Base-by-base conservation (phyloP, 2,888 invertebrate genomes). In the Tridacna gigas region DNA sequence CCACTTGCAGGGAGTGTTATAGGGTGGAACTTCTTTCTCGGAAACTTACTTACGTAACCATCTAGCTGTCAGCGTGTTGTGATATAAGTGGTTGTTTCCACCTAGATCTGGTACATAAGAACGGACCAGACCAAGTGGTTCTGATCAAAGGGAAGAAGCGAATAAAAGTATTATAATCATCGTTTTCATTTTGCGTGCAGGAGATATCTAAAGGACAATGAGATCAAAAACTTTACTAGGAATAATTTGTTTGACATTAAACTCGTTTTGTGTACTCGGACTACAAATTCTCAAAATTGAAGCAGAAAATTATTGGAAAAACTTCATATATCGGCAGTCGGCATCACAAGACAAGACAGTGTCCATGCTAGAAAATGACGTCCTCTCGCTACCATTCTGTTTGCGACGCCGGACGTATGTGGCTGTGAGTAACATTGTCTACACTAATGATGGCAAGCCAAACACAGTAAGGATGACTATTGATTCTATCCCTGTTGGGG, bases 301-400 rank as follows among this genome's bases (percentile, higher is more conserved):
- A 66, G 83, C 83, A 3, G 83, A 83, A 65, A 76, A 80, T n/a
- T 83, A 77, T 28, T 79, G 65, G 66, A 83, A 73, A 47, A 73
- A 73, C 28, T 83, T 83, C 47, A 77, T 77, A 12, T 83, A 83
- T 66, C 66, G 83, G 0, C 83, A 83, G 61, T 56, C 83, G 3
- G 83, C 83, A 3, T 83, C 83, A 12, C 80, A 83, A 28, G 80
- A 74, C 26, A 83, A 83, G 51, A 83, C 83, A 22, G 77, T 80
- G 5, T 74, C 80, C 12, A 77, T 83, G 74, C 65, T 61, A 11
- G 80, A 80, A 63, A 80, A 83, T 22, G 83, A 80, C 22, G 83
- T 69, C 25, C 56, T 83, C 61, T 37, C 80, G 0, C 18, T 83
- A 22, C 80, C 83, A 69, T 83, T 83, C 60, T 83, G 83, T 63